Evolutionary conservation across 2,113 vertebrate species (phyloP), one percentile per base, ranked within the genome.

Genomic region (Hemicordylus capensis): DNA sequence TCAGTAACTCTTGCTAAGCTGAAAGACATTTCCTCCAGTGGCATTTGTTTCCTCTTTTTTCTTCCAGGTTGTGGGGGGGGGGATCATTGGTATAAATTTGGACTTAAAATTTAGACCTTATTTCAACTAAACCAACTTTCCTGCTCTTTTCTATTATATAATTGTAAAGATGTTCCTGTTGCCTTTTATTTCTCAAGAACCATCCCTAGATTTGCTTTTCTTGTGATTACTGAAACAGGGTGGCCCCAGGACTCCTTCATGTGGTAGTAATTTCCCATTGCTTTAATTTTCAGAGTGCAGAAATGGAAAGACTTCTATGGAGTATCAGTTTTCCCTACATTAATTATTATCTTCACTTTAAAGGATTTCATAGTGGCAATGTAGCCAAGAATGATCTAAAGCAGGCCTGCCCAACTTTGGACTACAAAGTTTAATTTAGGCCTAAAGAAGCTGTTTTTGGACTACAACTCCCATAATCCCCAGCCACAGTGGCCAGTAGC

Each of bases 221-320:
- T 73, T 90, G 66, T 76, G 70, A 88, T 84, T 87, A 74, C 73
- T 85, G 42, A 85, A 4, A 14, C 28, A 78, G 39, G 78, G 73
- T 76, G 70, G 70, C 31, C 74, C 67, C 4, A 42, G 11, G n/a
- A 11, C 86, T n/a, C 61, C 19, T 34, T 0, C 2, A 56, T 59
- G 46, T 87, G 22, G 42, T n/a, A 59, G 3, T 87, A 89, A 87
- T 67, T 72, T 88, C 48, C 1, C 6, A 42, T 70, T 14, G 2
- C 56, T 70, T 74, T 88, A 84, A 59, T 64, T 85, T 70, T 85
- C 51, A 63, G 3, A 42, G 1, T 80, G 14, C 2, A 81, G 48
- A 56, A 70, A 67, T 56, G 76, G 61, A n/a, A 87, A 75, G 37
- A 86, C 77, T 80, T 92, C 88, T 89, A 89, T 89, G 83, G 89